These are phyloP conservation scores for Danio albolineatus DNA, from an alignment of 2,797 vertebrate species.

Conservation along the genomic window DNA sequence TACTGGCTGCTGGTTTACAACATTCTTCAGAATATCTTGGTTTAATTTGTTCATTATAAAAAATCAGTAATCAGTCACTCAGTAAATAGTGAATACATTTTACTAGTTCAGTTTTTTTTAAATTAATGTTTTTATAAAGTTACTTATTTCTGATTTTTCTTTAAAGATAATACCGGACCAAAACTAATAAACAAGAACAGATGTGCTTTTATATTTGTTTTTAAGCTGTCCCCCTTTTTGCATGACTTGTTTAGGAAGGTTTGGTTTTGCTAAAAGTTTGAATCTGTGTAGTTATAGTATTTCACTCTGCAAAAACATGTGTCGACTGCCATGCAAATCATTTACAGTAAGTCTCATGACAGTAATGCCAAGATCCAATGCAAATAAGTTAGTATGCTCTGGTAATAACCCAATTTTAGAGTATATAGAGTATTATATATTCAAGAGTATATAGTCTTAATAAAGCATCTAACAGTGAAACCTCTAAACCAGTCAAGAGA, in stretches of 20 bases:
- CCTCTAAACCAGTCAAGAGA: conserved; percentile 46
- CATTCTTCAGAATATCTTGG: too few relatives aligned
- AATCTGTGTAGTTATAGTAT: neutral
- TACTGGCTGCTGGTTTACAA: too few relatives aligned
- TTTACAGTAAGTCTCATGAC: neutral
- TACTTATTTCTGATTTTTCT: neutral
- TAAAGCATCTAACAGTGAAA: conserved; percentile 53
- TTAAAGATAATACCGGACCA: neutral
- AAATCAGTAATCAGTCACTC: too few relatives aligned
- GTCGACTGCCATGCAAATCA: conserved; percentile 1
- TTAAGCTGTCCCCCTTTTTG: neutral
- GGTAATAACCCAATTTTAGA: neutral
- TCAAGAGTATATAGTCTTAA: neutral
- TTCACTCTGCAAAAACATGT: neutral
- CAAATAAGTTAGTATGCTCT: conserved; percentile 11
- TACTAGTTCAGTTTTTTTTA: too few relatives aligned
- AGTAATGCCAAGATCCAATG: neutral
- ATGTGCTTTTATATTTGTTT: neutral
- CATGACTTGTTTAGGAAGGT: conserved; percentile 4
- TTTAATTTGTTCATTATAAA: too few relatives aligned
- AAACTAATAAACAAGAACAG: neutral
- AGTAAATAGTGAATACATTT: neutral
- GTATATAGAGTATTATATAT: too few relatives aligned
- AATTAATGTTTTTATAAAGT: too few relatives aligned
- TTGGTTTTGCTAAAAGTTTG: conserved; percentile 15